Evolutionary conservation across 2,888 invertebrate genomes (phyloP).

Genomic region (Barypeithes pellucidus): DNA sequence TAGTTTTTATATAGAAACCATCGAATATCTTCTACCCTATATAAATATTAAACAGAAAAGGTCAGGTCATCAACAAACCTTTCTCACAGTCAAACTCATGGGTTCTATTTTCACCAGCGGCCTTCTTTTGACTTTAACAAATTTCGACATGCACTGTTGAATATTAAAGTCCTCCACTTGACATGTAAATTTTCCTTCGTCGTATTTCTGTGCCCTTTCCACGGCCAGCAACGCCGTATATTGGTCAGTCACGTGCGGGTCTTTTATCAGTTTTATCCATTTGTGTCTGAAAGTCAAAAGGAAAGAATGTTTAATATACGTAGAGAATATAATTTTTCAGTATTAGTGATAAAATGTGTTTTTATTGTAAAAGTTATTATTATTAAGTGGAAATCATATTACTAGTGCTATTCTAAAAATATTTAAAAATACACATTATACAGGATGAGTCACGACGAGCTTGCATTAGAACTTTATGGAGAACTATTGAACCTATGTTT

Average conservation of each 20-base stretch:
- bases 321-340: conserved; percentile 32
- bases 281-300: conserved; percentile 73
- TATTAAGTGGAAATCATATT: too few species aligned
- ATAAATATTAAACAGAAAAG: conserved; percentile 37
- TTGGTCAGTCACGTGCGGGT: conserved; percentile 72
- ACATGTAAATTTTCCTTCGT: conserved; percentile 87
- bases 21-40: conserved; percentile 25
- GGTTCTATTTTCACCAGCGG: conserved; percentile 81
- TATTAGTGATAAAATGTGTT: neutral
- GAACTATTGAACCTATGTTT: too few species aligned
- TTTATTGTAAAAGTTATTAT: too few species aligned
- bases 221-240: conserved; percentile 83
- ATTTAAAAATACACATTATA: too few species aligned
- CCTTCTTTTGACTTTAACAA: conserved; percentile 76
- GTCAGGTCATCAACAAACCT: conserved; percentile 70
- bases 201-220: conserved; percentile 79
- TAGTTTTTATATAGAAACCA: conserved; percentile 24
- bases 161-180: conserved; percentile 82
- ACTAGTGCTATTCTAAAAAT: too few species aligned
- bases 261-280: conserved; percentile 75
- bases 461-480: too few species aligned
- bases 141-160: conserved; percentile 78
- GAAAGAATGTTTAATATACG: conserved; percentile 51
- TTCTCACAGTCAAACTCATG: conserved; percentile 80
- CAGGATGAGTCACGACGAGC: too few species aligned